These are phyloP conservation scores for Ostrea denselamellosa DNA, from an alignment of 1,140 invertebrate genomes.

Conservation along the genomic window DNA sequence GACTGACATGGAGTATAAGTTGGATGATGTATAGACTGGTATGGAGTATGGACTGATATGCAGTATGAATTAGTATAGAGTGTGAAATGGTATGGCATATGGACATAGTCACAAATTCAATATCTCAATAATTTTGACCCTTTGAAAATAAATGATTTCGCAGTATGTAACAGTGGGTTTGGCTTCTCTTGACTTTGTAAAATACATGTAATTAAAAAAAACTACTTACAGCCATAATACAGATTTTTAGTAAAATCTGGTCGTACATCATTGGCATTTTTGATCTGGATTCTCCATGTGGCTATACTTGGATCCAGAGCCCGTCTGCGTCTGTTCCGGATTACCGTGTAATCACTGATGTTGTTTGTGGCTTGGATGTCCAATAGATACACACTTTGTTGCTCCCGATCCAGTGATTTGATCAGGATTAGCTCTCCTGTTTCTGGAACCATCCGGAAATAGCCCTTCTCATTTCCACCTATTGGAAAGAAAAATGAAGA, in stretches of 20 bases:
- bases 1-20: no score
- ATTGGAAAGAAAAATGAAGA: conserved; percentile 23
- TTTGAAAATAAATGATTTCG: no score
- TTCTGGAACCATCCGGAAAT: conserved; percentile 57
- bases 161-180: background rate
- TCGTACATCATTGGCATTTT: conserved; percentile 68
- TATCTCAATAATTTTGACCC: no score
- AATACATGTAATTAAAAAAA: background rate
- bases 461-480: conserved; percentile 68
- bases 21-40: no score
- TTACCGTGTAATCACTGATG: conserved; percentile 69
- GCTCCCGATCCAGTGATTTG: conserved; percentile 63
- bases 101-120: no score
- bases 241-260: conserved; percentile 66
- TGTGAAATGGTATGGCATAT: no score
- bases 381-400: conserved; percentile 55
- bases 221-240: conserved; percentile 71
- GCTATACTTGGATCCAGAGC: conserved; percentile 66
- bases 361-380: conserved; percentile 70
- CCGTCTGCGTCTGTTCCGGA: conserved; percentile 56
- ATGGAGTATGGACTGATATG: no score
- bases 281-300: conserved; percentile 60
- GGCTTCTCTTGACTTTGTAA: background rate
- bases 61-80: no score
- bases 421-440: conserved; percentile 59